Conservation (phyloP, 1,140 invertebrate genomes). For the Caenorhabditis remanei region DNA sequence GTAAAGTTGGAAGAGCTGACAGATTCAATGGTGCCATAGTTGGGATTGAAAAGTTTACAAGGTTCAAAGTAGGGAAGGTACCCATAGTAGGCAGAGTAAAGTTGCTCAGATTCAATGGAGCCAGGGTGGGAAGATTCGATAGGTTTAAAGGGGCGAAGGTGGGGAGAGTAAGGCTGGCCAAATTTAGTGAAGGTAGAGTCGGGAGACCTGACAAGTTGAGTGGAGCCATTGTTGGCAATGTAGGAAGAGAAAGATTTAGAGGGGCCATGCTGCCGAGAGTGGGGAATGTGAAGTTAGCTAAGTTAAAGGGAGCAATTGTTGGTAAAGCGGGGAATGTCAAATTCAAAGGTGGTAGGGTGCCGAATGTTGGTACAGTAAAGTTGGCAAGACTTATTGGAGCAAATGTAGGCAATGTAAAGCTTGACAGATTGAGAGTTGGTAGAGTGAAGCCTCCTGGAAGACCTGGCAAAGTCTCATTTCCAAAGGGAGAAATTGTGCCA, state of each 20-base stretch:
- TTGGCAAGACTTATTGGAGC: neutral
- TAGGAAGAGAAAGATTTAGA: too few relatives aligned
- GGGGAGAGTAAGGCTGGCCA: neutral
- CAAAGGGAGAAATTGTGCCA: neutral
- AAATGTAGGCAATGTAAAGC: neutral
- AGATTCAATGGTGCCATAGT: neutral
- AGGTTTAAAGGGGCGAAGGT: neutral
- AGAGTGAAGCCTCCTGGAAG: neutral
- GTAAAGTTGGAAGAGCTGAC: neutral
- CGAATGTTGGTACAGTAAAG: neutral
- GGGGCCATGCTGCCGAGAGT: too few relatives aligned
- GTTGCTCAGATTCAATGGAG: neutral
- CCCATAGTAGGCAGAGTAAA: neutral
- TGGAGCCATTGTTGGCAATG: neutral
- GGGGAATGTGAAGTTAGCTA: too few relatives aligned
- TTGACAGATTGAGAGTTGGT: neutral
- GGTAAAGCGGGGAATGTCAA: too few relatives aligned
- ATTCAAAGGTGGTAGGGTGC: neutral
- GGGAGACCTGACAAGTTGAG: neutral
- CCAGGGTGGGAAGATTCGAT: neutral
- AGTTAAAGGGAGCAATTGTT: too few relatives aligned
- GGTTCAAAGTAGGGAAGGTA: neutral
- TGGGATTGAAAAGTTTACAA: neutral
- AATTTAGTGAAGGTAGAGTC: neutral
- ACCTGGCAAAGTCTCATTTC: neutral